A percentile compares a stretch with the other conserved stretches of the same genome.
Conservation (phyloP, 1,140 invertebrate genomes). For the Brachionus angularis region DNA sequence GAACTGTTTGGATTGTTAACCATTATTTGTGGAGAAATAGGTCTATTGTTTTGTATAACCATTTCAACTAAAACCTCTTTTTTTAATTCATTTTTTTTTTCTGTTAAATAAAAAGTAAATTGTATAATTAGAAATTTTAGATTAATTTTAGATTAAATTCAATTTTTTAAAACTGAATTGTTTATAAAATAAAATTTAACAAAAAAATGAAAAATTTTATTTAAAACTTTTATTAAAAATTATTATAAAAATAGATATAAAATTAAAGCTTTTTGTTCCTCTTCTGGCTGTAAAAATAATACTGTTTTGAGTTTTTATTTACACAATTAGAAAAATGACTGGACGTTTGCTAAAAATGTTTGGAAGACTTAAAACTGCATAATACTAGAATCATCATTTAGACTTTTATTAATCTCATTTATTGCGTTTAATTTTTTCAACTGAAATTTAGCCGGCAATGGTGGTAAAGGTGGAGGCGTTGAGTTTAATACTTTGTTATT, state of each 20-base stretch:
- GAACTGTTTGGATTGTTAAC: slow-evolving; percentile 1
- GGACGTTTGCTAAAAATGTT: too few relatives aligned
- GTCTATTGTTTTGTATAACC: slow-evolving; percentile 21
- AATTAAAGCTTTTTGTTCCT: too few relatives aligned
- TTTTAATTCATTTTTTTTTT: neutral
- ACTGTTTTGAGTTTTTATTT: too few relatives aligned
- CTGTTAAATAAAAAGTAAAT: neutral
- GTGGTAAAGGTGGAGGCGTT: slow-evolving; percentile 13
- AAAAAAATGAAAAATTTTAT: too few relatives aligned
- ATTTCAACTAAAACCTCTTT: neutral
- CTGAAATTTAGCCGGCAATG: neutral
- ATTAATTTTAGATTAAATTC: too few relatives aligned
- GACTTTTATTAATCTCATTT: neutral
- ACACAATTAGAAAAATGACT: too few relatives aligned
- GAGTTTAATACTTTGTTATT: neutral
- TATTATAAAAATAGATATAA: too few relatives aligned
- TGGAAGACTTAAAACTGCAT: neutral
- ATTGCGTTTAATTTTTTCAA: neutral
- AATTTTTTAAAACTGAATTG: too few relatives aligned
- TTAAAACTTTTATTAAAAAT: too few relatives aligned
- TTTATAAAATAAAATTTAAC: too few relatives aligned
- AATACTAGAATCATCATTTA: neutral
- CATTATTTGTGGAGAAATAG: neutral
- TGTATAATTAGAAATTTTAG: too few relatives aligned
- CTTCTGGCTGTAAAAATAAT: too few relatives aligned